Conservation (phyloP, 2,888 invertebrate species). For the Aleiodes leptofemur region DNA sequence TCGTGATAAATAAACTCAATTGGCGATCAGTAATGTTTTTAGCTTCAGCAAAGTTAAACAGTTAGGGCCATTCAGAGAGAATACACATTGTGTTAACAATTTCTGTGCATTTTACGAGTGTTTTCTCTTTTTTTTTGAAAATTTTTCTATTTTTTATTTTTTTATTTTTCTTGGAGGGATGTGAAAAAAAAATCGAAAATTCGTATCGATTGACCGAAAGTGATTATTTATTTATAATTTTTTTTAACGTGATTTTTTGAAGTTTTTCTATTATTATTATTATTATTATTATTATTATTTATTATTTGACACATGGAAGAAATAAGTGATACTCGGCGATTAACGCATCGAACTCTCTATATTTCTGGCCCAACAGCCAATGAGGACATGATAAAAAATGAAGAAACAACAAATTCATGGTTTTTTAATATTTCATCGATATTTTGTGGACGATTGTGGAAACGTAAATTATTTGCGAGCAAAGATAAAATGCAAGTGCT, state of each 20-base stretch:
- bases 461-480: slow-evolving; percentile 55
- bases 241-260: background rate
- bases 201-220: background rate
- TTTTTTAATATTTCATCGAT: slow-evolving; percentile 55
- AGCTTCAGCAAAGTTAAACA: slow-evolving; percentile 25
- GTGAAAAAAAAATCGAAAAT: background rate
- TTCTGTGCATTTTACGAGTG: background rate
- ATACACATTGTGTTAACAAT: slow-evolving; percentile 2
- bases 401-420: slow-evolving; percentile 54
- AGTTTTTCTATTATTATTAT: background rate
- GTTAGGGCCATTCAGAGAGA: slow-evolving; percentile 19
- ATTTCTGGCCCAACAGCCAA: slow-evolving; percentile 55
- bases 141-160: background rate
- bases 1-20: slow-evolving; percentile 34
- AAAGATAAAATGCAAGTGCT: slow-evolving; percentile 56
- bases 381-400: slow-evolving; percentile 44
- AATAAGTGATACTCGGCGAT: slow-evolving; percentile 58
- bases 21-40: slow-evolving; percentile 39
- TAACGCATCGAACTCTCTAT: slow-evolving; percentile 61
- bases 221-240: background rate
- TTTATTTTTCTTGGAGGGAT: background rate
- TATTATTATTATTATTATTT: background rate
- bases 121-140: background rate
- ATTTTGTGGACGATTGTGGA: slow-evolving; percentile 56
- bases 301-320: slow-evolving; percentile 39